A percentile compares a stretch with the other conserved stretches of the same genome.
Evolutionary conservation across 2,888 invertebrate species (phyloP).

Genomic region (Mesochorus sp.): DNA sequence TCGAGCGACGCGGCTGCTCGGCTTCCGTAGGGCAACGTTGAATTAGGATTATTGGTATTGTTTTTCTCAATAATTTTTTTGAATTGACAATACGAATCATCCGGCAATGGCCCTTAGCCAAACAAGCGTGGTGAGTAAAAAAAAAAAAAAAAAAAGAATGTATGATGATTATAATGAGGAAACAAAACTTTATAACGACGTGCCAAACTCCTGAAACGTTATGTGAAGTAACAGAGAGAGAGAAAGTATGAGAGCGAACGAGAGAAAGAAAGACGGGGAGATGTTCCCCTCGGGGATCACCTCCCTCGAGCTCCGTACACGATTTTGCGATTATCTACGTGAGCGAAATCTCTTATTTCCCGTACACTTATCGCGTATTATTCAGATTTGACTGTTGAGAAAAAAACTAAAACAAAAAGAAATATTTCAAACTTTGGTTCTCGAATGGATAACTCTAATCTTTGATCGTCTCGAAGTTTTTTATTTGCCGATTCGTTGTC

Average conservation of each 20-base stretch:
- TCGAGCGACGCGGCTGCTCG: conserved; percentile 75
- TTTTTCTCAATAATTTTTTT: conserved; percentile 67
- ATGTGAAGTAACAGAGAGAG: background rate
- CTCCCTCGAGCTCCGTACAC: background rate
- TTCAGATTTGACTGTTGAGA: background rate
- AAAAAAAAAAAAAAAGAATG: too few relatives aligned
- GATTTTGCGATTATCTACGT: conserved; percentile 23
- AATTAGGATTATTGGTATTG: conserved; percentile 78
- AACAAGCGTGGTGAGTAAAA: conserved; percentile 86
- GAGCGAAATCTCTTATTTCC: conserved; percentile 15
- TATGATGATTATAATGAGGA: conserved; percentile 55
- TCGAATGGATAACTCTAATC: background rate
- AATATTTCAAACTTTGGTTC: background rate
- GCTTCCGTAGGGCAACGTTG: conserved; percentile 77
- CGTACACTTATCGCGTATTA: background rate
- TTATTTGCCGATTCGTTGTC: background rate
- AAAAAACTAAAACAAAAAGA: background rate
- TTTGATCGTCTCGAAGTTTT: background rate
- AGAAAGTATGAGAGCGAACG: background rate
- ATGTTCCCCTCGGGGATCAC: background rate
- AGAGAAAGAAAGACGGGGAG: conserved; percentile 4
- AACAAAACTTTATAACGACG: conserved; percentile 48
- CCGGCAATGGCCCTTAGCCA: conserved; percentile 88
- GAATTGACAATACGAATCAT: conserved; percentile 80
- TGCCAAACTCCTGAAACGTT: conserved; percentile 16